A percentile compares a stretch with the other conserved stretches of the same genome.
Conservation (phyloP, 1,140 invertebrate genomes). For the Nixonia krombeini region DNA sequence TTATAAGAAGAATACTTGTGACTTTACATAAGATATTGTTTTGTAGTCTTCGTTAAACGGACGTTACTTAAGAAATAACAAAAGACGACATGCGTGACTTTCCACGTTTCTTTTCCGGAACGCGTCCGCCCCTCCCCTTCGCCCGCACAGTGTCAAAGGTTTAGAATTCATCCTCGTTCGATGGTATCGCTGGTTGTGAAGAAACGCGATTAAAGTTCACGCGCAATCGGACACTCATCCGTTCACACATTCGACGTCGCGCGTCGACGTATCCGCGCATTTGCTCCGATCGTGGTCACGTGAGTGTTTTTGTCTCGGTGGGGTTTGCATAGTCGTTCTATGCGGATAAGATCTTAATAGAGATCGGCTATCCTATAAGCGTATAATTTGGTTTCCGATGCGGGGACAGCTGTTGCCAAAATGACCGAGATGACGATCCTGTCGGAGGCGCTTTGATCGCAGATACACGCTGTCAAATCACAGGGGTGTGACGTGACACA, state of each 20-base stretch:
- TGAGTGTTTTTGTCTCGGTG: constrained; percentile 33
- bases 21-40: too few species aligned
- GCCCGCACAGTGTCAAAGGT: not conserved
- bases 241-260: constrained; percentile 23
- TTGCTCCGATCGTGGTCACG: constrained; percentile 11
- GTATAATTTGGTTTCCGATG: constrained; percentile 69
- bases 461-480: constrained; percentile 62
- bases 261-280: not conserved
- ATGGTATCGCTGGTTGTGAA: constrained; percentile 25
- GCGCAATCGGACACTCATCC: constrained; percentile 40
- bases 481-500: constrained; percentile 44
- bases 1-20: too few species aligned
- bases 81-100: too few species aligned
- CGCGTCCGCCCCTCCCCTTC: not conserved
- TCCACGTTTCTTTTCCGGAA: not conserved
- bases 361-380: constrained; percentile 68
- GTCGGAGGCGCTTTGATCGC: constrained; percentile 60
- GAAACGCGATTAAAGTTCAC: constrained; percentile 32
- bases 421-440: constrained; percentile 45
- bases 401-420: constrained; percentile 68
- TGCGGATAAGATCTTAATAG: constrained; percentile 69
- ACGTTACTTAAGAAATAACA: too few species aligned
- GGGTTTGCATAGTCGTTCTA: constrained; percentile 34
- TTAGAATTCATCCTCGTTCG: constrained; percentile 14
- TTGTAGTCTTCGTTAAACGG: too few species aligned